Evolutionary conservation across 2,888 invertebrate species (phyloP), one percentile per base, ranked within the genome.

Genomic region (Caenorhabditis sp.): DNA sequence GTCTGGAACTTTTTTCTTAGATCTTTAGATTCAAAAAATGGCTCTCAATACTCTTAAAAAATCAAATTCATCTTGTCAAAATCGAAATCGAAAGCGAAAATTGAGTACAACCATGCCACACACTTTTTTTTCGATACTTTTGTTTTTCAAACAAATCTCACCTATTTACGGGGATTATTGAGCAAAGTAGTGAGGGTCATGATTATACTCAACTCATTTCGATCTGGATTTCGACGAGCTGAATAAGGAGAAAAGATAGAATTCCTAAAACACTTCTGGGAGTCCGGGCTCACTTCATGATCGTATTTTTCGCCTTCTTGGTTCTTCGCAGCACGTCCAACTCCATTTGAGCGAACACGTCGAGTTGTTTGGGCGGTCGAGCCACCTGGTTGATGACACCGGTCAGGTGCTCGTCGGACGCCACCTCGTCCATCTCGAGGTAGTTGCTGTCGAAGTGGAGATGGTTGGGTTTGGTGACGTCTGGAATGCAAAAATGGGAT

Each of bases 251-350:
- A 75, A 77, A 68, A 82, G 2, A 26, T 12, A 16, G n/a, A 24
- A 64, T 28, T 31, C 19, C 31, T 24, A 26, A 54, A 54, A 58
- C 3, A 28, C 1, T 54, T 26, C 26, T 54, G 58, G 14, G n/a
- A n/a, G n/a, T n/a, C 51, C 24, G 0, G 10, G 8, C 47, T 66
- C 51, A 68, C 68, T 41, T 54, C 54, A 54, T 14, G n/a, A 77
- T 69, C 2, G 38, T 51, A 2, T 49, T 61, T 26, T 69, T 35
- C 35, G 76, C 76, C 31, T 58, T 77, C 8, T 38, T 61, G 10
- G 88, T 86, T 44, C 82, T 58, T 28, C 81, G 73, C n/a, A 85
- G 28, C 3, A 88, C 89, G 12, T 88, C 88, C 10, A 64, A 74
- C 70, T 89, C 88, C 84, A 87, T 84, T 41, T 69, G 70, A 1